Evolutionary conservation across 1,140 invertebrate species (phyloP), one percentile per base, ranked within the genome.

Genomic region (Orius insidiosus): DNA sequence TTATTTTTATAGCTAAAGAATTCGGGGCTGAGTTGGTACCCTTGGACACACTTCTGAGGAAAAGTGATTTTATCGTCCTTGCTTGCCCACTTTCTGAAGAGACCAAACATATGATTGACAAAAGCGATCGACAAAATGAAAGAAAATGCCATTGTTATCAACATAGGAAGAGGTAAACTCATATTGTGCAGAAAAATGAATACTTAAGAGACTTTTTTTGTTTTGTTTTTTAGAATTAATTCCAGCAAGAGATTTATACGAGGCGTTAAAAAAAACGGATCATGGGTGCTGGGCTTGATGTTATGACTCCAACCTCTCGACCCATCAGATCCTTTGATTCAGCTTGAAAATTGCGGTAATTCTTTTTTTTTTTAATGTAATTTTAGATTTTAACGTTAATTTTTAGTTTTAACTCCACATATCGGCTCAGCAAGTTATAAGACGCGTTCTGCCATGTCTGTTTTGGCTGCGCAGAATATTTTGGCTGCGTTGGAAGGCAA

Each of bases 291-390:
- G 90, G 86, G 1, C 65, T 96, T 1, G 92, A 96, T 61, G 90
- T 94, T 1, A 85, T 77, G 37, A 76, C 76, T 3, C 89, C 89
- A 96, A 64, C 92, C 89, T 2, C 56, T 95, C 16, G 79, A 86
- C 0, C 59, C 68, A 0, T 70, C 82, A 58, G 73, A 87, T 63
- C 74, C 76, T 16, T 65, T 96, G 2, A 63, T 87, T 1, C 70
- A 70, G 45, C 57, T 94, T 15, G 68, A 74, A 2, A 92, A 90
- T 63, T 85, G 78, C 55, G 74, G 80, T 85, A 54, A 65, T n/a
- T n/a, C n/a, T n/a, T n/a, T n/a, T n/a, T n/a, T n/a, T n/a, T n/a
- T n/a, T n/a, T n/a, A n/a, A n/a, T n/a, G n/a, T 34, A 38, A n/a
- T 9, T 36, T 36, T 11, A 36, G 14, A 36, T 36, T 36, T 36